Evolutionary conservation across 1,140 invertebrate genomes (phyloP).

Genomic region (Copidosoma floridanum): DNA sequence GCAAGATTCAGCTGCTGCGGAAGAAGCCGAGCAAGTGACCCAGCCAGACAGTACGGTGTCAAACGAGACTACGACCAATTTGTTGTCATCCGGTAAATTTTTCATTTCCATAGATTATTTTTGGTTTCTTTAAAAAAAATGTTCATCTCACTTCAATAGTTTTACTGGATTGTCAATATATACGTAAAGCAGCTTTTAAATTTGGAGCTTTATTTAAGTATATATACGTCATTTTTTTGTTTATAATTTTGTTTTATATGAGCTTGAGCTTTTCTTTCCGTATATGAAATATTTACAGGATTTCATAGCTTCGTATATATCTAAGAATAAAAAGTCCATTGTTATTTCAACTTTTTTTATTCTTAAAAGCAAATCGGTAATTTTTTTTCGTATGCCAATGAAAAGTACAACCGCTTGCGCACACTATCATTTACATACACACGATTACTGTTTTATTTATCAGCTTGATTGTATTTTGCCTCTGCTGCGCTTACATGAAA

Average conservation of each 20-base stretch:
- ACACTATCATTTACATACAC: too few relatives aligned
- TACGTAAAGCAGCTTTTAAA: conserved; percentile 1
- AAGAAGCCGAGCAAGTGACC: conserved; percentile 68
- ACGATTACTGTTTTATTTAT: conserved; percentile 50
- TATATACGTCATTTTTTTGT: too few relatives aligned
- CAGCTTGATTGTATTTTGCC: too few relatives aligned
- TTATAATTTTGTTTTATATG: too few relatives aligned
- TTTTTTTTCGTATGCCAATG: neutral
- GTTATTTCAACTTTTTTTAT: neutral
- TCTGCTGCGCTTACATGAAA: too few relatives aligned
- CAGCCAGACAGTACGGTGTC: conserved; percentile 56
- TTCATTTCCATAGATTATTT: too few relatives aligned
- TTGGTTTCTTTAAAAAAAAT: conserved; percentile 16
- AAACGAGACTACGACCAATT: conserved; percentile 63
- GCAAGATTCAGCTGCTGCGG: conserved; percentile 77
- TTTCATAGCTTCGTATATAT: neutral
- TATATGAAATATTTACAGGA: too few relatives aligned
- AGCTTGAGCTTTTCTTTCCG: too few relatives aligned
- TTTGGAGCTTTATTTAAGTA: conserved; percentile 22
- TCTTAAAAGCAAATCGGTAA: neutral
- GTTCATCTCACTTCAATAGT: neutral
- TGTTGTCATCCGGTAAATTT: conserved; percentile 69
- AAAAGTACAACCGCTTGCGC: conserved; percentile 17
- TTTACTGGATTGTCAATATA: conserved; percentile 8
- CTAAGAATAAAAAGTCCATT: conserved; percentile 7